Percentiles rank a stretch among this genome's conserved stretches.
phyloP scores from a whole-genome alignment of 2,888 invertebrate species.

The Odontomyia ornata region DNA sequence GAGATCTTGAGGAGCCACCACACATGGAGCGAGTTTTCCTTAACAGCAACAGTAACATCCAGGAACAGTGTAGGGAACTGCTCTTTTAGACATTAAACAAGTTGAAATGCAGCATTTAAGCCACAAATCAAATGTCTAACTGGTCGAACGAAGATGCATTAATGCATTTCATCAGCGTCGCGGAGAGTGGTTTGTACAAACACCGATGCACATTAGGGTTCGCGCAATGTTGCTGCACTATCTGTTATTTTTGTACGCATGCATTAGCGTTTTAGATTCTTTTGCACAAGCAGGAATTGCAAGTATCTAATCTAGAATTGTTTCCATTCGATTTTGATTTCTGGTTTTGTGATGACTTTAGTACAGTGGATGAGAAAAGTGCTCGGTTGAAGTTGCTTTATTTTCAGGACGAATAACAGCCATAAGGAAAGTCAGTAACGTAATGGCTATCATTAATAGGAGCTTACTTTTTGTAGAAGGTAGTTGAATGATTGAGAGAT shows the following conservation, averaged over 20 bases:
- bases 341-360: neutral
- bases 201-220: no score
- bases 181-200: neutral
- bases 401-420: no score
- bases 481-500: no score
- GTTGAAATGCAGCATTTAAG: constrained; percentile 40
- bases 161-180: constrained; percentile 2
- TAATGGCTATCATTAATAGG: no score
- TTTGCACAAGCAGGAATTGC: neutral
- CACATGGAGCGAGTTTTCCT: constrained; percentile 25
- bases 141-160: constrained; percentile 35
- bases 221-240: neutral
- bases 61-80: neutral
- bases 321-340: constrained; percentile 11
- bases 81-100: constrained; percentile 36
- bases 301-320: constrained; percentile 3
- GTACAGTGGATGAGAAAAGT: no score
- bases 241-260: constrained; percentile 8
- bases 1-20: constrained; percentile 27
- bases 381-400: no score
- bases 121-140: constrained; percentile 41
- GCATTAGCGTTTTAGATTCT: neutral
- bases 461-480: no score
- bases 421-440: no score
- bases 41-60: constrained; percentile 20